Percentiles rank a stretch among this genome's conserved stretches.
phyloP scores from a whole-genome alignment of 2,113 vertebrate genomes.

The Mus spicilegus region DNA sequence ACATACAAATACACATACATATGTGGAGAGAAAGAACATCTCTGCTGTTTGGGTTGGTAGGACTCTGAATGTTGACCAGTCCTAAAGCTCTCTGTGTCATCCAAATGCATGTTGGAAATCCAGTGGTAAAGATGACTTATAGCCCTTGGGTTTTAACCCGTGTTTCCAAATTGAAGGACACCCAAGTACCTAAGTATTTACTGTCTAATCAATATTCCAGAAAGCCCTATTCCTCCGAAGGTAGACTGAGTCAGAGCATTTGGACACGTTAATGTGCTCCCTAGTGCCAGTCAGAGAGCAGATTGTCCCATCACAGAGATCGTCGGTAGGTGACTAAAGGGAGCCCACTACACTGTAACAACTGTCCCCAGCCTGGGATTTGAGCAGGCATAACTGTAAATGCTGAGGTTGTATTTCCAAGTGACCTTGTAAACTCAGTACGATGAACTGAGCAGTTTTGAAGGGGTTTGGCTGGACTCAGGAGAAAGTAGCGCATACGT shows the following conservation, averaged over 20 bases:
- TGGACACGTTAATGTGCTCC: neutral
- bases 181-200: neutral
- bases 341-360: neutral
- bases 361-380: neutral
- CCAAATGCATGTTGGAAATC: neutral
- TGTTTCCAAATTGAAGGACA: neutral
- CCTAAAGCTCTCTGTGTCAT: neutral
- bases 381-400: neutral
- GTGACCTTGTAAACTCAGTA: neutral
- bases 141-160: neutral
- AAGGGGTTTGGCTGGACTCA: neutral
- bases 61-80: neutral
- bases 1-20: neutral
- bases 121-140: neutral
- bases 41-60: neutral
- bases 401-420: constrained; percentile 2
- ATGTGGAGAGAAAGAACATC: neutral
- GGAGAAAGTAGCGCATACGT: neutral
- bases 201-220: neutral
- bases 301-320: neutral
- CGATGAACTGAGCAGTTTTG: neutral
- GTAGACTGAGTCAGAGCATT: neutral
- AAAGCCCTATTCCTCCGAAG: neutral
- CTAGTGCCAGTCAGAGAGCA: neutral
- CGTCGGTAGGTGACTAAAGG: neutral